Base-by-base conservation (phyloP, 2,888 invertebrate genomes). In the Cosmia trapezina region DNA sequence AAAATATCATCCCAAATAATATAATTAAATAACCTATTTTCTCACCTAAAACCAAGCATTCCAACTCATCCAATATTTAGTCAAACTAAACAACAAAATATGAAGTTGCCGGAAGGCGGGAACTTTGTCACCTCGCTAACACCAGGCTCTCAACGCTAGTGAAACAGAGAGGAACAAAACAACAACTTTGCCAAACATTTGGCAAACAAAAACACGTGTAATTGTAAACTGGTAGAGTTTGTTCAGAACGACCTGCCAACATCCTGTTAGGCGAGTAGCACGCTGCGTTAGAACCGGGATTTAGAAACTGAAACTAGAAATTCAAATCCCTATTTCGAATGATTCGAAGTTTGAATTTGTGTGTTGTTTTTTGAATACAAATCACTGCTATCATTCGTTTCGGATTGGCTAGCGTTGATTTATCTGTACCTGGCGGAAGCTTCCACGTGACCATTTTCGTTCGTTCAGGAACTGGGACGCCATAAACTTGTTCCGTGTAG, bases 151-250 rank as follows among this genome's bases (percentile, higher is more conserved):
- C 76, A 79, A 67, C 73, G 59, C 63, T 57, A 76, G 72, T 70
- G 59, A 73, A 76, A 78, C 78, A 78, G 77, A 73, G 73, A 72
- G 45, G 63, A 73, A 74, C 81, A 75, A 76, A 83, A 84, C 73
- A 83, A 81, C 64, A 80, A 78, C 57, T 84, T 81, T 22, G 69
- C 45, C 81, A 86, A 89, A 89, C 86, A 88, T 88, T 89, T 86
- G 78, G 66, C 81, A 78, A 89, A 89, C 88, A 88, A 87, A 88
- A 90, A 86, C 87, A 89, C 86, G 86, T 88, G 90, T 89, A 89
- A 90, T 88, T 89, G 85, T 89, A 87, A 87, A 86, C 83, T 86
- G 74, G 76, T 51, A 45, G 77, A 76, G 74, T 79, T 80, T 43
- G 67, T 75, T 59, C 33, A 64, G 57, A 78, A 69, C 57, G 79